Evolutionary conservation across 2,797 vertebrate species (phyloP).

Genomic region (Falco cherrug): DNA sequence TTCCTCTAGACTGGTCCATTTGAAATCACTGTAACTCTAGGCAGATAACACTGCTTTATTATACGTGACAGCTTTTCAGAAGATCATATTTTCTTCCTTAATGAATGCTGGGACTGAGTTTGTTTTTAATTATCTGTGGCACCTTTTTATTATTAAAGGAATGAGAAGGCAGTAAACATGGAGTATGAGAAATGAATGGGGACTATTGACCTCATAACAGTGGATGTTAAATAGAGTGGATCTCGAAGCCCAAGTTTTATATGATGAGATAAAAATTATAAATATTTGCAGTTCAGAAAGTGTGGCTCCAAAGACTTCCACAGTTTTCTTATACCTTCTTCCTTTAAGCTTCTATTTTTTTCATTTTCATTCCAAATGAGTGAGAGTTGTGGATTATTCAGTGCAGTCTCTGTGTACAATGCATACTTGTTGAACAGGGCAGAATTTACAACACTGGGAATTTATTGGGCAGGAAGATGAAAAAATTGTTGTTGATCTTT

Average conservation of each 20-base stretch:
- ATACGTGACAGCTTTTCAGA: slow-evolving; percentile 63
- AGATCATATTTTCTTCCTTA: slow-evolving; percentile 58
- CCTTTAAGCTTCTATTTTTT: not conserved
- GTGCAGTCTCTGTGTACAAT: not conserved
- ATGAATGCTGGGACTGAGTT: slow-evolving; percentile 64
- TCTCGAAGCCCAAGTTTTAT: not conserved
- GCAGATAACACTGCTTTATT: slow-evolving; percentile 64
- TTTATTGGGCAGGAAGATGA: not conserved
- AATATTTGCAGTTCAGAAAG: not conserved
- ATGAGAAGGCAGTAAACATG: slow-evolving; percentile 54
- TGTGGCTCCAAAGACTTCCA: not conserved
- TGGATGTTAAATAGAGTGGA: slow-evolving; percentile 29
- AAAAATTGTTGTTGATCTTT: not conserved
- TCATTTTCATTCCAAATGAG: not conserved
- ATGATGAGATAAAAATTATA: slow-evolving; percentile 12
- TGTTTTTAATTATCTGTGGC: slow-evolving; percentile 72
- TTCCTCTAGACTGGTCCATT: slow-evolving; percentile 49
- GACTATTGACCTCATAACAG: slow-evolving; percentile 19
- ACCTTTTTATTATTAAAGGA: slow-evolving; percentile 67
- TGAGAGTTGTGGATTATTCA: not conserved
- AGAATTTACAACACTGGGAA: not conserved
- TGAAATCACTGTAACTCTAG: slow-evolving; percentile 69
- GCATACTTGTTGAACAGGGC: not conserved
- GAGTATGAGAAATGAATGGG: slow-evolving; percentile 26
- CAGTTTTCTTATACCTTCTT: not conserved